Conservation (phyloP, 2,113 vertebrate species). For the Martes martes region DNA sequence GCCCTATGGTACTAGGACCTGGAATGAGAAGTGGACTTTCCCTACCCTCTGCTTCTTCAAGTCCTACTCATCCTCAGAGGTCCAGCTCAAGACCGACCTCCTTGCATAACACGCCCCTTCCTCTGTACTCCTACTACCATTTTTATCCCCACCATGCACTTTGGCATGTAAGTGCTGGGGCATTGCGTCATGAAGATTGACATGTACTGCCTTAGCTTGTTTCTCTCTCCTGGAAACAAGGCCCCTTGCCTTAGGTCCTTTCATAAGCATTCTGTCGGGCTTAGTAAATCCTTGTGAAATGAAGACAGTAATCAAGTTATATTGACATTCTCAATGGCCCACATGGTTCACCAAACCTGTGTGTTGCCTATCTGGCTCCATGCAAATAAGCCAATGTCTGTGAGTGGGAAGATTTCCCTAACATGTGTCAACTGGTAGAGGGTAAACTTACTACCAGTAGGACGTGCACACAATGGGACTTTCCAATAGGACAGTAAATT, state of each 20-base stretch:
- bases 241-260: not conserved
- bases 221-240: not conserved
- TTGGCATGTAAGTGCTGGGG: not conserved
- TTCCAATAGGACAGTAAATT: not conserved
- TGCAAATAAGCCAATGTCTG: not conserved
- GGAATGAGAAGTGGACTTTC: not conserved
- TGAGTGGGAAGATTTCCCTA: not conserved
- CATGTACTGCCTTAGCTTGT: not conserved
- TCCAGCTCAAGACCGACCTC: not conserved
- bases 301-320: not conserved
- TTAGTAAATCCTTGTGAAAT: conserved; percentile 14
- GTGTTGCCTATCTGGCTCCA: not conserved
- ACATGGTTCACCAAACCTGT: conserved; percentile 2
- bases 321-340: conserved; percentile 15
- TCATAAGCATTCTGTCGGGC: not conserved
- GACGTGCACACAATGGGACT: not conserved
- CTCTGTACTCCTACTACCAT: not conserved
- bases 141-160: not conserved
- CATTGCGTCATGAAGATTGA: too few relatives aligned
- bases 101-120: rapidly evolving
- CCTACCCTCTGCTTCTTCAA: not conserved
- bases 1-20: not conserved
- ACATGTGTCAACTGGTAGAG: conserved; percentile 6
- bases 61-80: not conserved
- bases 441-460: not conserved